A percentile compares a stretch with the other conserved stretches of the same genome.
Conservation (phyloP, 1,140 invertebrate species). For the Brachionus calyciflorus region DNA sequence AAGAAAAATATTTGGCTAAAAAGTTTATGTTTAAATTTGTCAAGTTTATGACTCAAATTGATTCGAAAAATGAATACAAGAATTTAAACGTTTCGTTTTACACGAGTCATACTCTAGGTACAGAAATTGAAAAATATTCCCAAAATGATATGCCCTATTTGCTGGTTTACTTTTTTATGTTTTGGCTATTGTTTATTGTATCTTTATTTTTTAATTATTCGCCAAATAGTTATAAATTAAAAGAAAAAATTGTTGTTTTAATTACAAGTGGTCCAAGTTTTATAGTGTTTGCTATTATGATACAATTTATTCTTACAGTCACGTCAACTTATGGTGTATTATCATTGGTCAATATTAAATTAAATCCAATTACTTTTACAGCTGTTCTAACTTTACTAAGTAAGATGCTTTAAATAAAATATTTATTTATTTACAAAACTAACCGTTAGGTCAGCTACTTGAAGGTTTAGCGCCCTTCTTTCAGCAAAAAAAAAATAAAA, state of each 20-base stretch:
- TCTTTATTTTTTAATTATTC: background rate
- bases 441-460: no score
- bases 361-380: background rate
- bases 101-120: background rate
- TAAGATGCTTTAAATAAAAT: no score
- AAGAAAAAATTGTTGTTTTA: no score
- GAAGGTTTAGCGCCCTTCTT: no score
- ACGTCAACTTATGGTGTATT: background rate
- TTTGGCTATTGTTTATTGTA: background rate
- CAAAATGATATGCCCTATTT: background rate
- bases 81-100: background rate
- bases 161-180: background rate
- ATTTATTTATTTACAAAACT: no score
- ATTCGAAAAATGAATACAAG: background rate
- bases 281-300: background rate
- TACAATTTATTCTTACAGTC: background rate
- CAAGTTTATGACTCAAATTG: background rate
- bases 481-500: no score
- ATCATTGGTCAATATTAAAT: background rate
- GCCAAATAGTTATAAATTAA: background rate
- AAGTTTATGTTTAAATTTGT: background rate
- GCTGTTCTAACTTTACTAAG: background rate
- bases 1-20: background rate
- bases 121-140: background rate
- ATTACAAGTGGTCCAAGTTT: background rate